phyloP scores from a whole-genome alignment of 1,140 invertebrate species.

The Papilio machaon region DNA sequence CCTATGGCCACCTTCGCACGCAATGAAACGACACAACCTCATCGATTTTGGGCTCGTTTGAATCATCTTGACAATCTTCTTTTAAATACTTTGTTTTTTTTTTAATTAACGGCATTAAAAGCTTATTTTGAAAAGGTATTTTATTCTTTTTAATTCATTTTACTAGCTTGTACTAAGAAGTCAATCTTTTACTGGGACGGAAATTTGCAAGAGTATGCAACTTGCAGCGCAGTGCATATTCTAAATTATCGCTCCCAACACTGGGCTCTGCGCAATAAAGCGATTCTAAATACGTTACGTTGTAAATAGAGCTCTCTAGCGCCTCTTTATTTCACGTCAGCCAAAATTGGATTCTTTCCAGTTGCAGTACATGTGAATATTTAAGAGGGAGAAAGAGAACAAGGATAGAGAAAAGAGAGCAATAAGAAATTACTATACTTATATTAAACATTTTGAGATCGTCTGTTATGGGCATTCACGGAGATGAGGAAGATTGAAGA shows the following conservation, averaged over 20 bases:
- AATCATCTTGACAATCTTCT: no score
- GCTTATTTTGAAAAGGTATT: no score
- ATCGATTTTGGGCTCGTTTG: no score
- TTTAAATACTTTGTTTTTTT: no score
- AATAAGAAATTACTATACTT: background rate
- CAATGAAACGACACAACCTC: no score
- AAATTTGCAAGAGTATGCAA: background rate
- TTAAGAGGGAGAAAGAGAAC: background rate
- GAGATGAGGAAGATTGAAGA: no score
- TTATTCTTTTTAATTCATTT: background rate
- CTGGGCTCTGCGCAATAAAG: background rate
- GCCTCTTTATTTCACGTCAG: constrained; percentile 15
- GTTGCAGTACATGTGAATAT: background rate
- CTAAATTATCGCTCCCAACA: background rate
- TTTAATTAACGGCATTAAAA: background rate
- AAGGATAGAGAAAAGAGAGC: background rate
- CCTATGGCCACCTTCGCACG: no score
- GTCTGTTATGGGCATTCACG: no score
- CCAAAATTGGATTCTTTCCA: constrained; percentile 18
- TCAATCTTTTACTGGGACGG: background rate
- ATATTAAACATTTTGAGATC: no score
- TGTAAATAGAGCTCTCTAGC: constrained; percentile 8
- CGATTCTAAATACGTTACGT: constrained; percentile 7
- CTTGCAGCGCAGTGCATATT: background rate
- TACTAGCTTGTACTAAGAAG: background rate